Base-by-base conservation (phyloP, 2,113 vertebrate genomes). In the Clarias gariepinus region DNA sequence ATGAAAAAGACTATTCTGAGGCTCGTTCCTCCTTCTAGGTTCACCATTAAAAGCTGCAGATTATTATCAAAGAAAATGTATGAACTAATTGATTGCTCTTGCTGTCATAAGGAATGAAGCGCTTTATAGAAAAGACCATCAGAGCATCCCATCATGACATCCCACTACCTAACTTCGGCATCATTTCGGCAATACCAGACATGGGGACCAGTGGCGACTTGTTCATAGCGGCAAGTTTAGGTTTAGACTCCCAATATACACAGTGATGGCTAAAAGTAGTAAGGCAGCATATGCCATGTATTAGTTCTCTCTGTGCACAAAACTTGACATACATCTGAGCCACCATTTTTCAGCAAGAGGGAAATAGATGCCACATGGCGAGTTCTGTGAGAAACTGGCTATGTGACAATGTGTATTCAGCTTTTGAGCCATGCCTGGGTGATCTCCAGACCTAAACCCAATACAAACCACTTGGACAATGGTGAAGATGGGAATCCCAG, bases 51-150 rank as follows among this genome's bases (percentile, higher is more conserved):
- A 90, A 85, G 33, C 85, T 82, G 87, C 83, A 85, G 81, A 88
- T 87, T 86, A 8, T 89, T 76, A 89, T 89, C 81, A 90, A 87
- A 88, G 85, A 76, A 87, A 84, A 85, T 90, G 82, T 88, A 89
- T 86, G 89, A 90, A 88, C 89, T 77, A 82, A 30, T 36, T 12
- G 18, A 9, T 41, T 10, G 23, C 69, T 41, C 33, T 10, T 73
- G 8, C 36, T 23, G 71, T 74, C 83, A 87, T 79, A 58, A 82
- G 52, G 80, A 83, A 89, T 57, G 33, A 87, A 87, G 25, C n/a
- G 47, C 83, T 84, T 68, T 74, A 82, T 60, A 77, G 68, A 71
- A 47, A 68, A 63, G 77, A 89, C 47, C 47, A n/a, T n/a, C 23
- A 53, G 53, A 74, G 71, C 33, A 74, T 52, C 19, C 52, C 19